Base-by-base conservation (phyloP, 1,140 invertebrate species). In the Euborellia annulipes region DNA sequence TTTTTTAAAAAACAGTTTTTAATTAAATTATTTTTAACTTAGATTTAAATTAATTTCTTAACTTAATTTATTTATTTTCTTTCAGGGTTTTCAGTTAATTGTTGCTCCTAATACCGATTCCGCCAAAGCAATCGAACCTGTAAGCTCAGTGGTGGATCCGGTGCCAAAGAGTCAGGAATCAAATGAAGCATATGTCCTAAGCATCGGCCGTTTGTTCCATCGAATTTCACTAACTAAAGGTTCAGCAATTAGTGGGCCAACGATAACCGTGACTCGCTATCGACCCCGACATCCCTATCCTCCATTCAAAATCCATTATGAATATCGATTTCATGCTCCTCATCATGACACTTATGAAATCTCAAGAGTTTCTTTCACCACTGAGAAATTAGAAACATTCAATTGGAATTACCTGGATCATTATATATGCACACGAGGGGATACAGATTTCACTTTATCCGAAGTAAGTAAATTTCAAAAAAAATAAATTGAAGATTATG, bases 341-440 rank as follows among this genome's bases (percentile, higher is more conserved):
- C 82, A 94, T 63, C 89, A 91, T 57, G 78, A 85, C 48, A 88
- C 79, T 1, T 97, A 95, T 60, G 87, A 92, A 62, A 78, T 91
- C n/a, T 95, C 91, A 0, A 89, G 83, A 72, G 89, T 90, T 0
- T 84, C 88, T 32, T 96, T 97, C 61, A 84, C 80, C 9, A 91
- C 89, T 1, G 90, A 96, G 63, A 90, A 91, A 57, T 64, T 96
- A 18, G 92, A 97, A 66, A 91, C 85, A 57, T 96, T 90, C 57
- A 95, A 94, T 63, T 98, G 93, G 93, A 97, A 96, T 67, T 92
- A 92, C 63, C 72, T 96, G 63, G 92, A 97, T 65, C 85, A 95
- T 62, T 96, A 96, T 59, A 90, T 96, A 47, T 94, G 89, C 59
- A 89, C 86, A 1, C 68, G 85, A 39, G 90, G 91, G 4, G 89